A percentile compares a stretch with the other conserved stretches of the same genome.
phyloP scores from a whole-genome alignment of 1,140 invertebrate genomes.

The Pseudomyrmex cubaensis region DNA sequence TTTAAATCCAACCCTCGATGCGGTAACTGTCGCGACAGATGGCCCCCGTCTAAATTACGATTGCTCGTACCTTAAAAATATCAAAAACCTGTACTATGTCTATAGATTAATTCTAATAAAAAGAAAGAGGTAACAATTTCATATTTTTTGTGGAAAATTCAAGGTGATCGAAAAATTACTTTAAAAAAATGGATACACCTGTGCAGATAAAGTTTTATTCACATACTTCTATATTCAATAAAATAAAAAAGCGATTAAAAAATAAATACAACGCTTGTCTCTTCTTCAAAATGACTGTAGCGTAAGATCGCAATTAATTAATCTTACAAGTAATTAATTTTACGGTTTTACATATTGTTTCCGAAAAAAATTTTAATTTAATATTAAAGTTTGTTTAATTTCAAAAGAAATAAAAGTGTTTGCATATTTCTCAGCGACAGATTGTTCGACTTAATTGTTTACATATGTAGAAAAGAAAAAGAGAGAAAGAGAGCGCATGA shows the following conservation, averaged over 20 bases:
- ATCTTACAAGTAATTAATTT: too few relatives aligned
- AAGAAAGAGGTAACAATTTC: background rate
- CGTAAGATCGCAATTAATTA: too few relatives aligned
- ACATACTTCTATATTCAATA: background rate
- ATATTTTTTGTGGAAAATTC: background rate
- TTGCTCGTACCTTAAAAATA: conserved; percentile 42
- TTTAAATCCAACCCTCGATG: conserved; percentile 69
- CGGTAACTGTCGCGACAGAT: conserved; percentile 77
- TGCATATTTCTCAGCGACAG: conserved; percentile 12
- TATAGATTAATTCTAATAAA: background rate
- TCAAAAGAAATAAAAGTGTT: conserved; percentile 18
- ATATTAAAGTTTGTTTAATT: background rate
- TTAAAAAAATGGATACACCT: background rate
- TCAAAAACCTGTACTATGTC: conserved; percentile 50
- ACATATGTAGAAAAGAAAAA: background rate
- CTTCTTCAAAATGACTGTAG: background rate
- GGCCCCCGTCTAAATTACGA: conserved; percentile 77
- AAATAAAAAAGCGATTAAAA: background rate
- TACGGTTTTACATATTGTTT: background rate
- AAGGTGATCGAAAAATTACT: background rate
- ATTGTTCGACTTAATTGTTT: background rate
- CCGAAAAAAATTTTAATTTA: too few relatives aligned
- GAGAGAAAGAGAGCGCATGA: too few relatives aligned
- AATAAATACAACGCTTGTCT: background rate
- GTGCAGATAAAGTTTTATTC: conserved; percentile 7